These are phyloP conservation scores for Drosophila yooni DNA, from an alignment of 2,888 invertebrate species.

Conservation along the genomic window DNA sequence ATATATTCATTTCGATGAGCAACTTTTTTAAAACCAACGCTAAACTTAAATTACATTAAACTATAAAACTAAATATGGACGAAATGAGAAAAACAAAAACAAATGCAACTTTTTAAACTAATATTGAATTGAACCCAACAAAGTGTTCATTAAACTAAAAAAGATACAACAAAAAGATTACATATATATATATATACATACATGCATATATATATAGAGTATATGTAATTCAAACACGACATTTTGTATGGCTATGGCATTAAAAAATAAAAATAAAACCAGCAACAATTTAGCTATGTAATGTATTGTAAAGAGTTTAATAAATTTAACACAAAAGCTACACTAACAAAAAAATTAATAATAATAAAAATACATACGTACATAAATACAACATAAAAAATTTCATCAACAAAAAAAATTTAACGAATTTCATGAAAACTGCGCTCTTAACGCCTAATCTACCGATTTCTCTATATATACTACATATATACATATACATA, in stretches of 20 bases:
- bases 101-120: conserved; percentile 71
- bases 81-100: conserved; percentile 31
- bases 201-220: conserved; percentile 16
- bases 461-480: conserved; percentile 59
- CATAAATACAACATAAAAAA: conserved; percentile 25
- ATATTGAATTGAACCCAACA: conserved; percentile 83
- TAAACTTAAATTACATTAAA: conserved; percentile 60
- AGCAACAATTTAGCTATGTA: conserved; percentile 70
- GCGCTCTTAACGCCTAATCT: conserved; percentile 65
- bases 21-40: conserved; percentile 74
- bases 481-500: conserved; percentile 48
- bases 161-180: conserved; percentile 43
- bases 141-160: conserved; percentile 83
- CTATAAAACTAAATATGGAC: conserved; percentile 49
- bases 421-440: conserved; percentile 69
- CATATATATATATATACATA: conserved; percentile 33
- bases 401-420: conserved; percentile 49
- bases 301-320: conserved; percentile 75
- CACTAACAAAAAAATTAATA: conserved; percentile 33
- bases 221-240: conserved; percentile 50
- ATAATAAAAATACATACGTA: conserved; percentile 17
- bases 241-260: conserved; percentile 76
- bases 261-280: conserved; percentile 25
- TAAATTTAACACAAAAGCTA: conserved; percentile 60
- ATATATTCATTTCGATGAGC: conserved; percentile 63